Evolutionary conservation across 2,113 vertebrate species (phyloP).

Genomic region (Geothlypis trichas): DNA sequence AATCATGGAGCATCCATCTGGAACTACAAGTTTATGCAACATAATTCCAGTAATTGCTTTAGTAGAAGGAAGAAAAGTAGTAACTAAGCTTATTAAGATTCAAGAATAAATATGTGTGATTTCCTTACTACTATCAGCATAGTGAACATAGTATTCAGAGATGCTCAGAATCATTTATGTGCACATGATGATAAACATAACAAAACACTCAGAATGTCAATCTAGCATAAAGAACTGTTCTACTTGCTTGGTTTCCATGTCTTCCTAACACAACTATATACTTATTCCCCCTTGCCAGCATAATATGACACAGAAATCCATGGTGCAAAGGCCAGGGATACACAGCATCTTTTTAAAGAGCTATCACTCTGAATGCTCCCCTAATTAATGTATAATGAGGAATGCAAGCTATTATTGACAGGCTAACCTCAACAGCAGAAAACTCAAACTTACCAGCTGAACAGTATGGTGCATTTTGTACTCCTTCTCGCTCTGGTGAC

Average conservation of each 20-base stretch:
- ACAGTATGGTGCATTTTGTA: slow-evolving; percentile 70
- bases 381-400: background rate
- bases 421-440: background rate
- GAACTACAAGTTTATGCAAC: background rate
- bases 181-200: background rate
- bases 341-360: background rate
- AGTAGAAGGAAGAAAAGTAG: background rate
- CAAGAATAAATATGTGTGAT: background rate
- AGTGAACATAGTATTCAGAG: rapidly evolving
- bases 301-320: background rate
- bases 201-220: background rate
- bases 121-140: background rate
- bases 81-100: background rate
- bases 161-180: background rate
- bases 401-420: background rate
- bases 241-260: background rate
- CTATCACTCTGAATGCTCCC: background rate
- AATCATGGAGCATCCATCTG: rapidly evolving
- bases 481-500: slow-evolving; percentile 72
- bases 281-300: background rate
- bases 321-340: background rate
- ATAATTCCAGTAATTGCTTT: background rate
- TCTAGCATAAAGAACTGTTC: background rate
- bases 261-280: background rate
- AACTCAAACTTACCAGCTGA: slow-evolving; percentile 74